Percentiles rank a stretch among this genome's conserved stretches.
phyloP scores from a whole-genome alignment of 2,113 vertebrate genomes.

The Epinephelus moara region DNA sequence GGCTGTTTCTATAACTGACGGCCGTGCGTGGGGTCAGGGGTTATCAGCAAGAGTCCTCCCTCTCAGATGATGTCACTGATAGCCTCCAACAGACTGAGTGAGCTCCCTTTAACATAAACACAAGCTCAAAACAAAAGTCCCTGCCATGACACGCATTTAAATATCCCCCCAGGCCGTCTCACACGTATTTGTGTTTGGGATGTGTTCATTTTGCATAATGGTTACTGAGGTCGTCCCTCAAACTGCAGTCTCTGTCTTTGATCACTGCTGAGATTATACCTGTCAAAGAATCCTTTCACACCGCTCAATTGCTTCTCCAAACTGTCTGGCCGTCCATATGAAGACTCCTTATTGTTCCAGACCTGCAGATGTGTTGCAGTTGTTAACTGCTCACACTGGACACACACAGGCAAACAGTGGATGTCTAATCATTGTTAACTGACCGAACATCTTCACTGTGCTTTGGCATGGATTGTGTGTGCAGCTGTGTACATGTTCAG shows the following conservation, averaged over 20 bases:
- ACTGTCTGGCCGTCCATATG: constrained; percentile 10
- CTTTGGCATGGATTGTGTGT: not conserved
- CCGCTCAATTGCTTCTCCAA: constrained; percentile 8
- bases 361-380: constrained; percentile 1
- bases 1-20: constrained; percentile 61
- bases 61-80: constrained; percentile 82
- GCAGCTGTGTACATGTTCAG: constrained; percentile 17
- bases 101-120: constrained; percentile 85
- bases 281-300: constrained; percentile 24
- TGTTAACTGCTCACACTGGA: constrained; percentile 36
- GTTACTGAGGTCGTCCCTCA: not conserved
- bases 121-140: constrained; percentile 40
- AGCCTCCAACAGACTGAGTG: constrained; percentile 73
- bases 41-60: constrained; percentile 73
- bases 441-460: not conserved
- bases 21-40: constrained; percentile 78
- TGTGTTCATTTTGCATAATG: constrained; percentile 32
- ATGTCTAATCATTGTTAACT: constrained; percentile 19
- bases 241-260: constrained; percentile 5
- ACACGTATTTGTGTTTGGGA: not conserved
- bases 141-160: constrained; percentile 27
- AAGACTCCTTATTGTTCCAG: constrained; percentile 7
- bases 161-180: not conserved
- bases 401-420: constrained; percentile 22
- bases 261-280: not conserved